Percentiles rank a stretch among this genome's conserved stretches.
phyloP scores from a whole-genome alignment of 2,888 invertebrate genomes.

The Drosophila demipolita region DNA sequence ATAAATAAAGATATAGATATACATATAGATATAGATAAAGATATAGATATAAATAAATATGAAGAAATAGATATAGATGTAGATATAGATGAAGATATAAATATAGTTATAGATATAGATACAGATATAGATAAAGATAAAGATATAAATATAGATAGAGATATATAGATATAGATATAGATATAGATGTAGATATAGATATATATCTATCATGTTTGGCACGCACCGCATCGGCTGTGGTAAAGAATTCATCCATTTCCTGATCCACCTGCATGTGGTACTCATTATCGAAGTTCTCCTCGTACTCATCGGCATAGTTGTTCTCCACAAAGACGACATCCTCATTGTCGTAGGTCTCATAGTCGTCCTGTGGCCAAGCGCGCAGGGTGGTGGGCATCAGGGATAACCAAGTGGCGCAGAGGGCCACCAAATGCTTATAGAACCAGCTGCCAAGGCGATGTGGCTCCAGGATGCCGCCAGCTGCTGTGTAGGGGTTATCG shows the following conservation, averaged over 20 bases:
- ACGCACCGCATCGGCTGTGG: slow-evolving; percentile 83
- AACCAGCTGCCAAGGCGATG: slow-evolving; percentile 81
- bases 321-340: slow-evolving; percentile 82
- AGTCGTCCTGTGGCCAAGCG: slow-evolving; percentile 84
- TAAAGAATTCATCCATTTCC: slow-evolving; percentile 83
- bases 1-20: not conserved
- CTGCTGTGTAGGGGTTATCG: slow-evolving; percentile 86
- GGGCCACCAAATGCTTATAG: slow-evolving; percentile 81
- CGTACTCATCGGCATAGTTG: slow-evolving; percentile 84
- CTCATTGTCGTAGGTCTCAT: slow-evolving; percentile 81
- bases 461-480: slow-evolving; percentile 78
- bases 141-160: not conserved
- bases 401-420: slow-evolving; percentile 83
- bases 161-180: not conserved
- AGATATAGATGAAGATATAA: not conserved
- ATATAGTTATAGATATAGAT: not conserved
- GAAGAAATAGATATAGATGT: no score
- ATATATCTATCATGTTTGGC: not conserved
- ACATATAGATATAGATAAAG: not conserved
- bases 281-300: slow-evolving; percentile 82
- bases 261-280: slow-evolving; percentile 83
- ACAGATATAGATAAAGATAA: not conserved
- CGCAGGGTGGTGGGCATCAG: slow-evolving; percentile 80
- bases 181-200: not conserved
- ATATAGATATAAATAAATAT: not conserved